Evolutionary conservation across 64 coral and sea anemone genomes (phyloP).

Genomic region (Montipora capricornis): DNA sequence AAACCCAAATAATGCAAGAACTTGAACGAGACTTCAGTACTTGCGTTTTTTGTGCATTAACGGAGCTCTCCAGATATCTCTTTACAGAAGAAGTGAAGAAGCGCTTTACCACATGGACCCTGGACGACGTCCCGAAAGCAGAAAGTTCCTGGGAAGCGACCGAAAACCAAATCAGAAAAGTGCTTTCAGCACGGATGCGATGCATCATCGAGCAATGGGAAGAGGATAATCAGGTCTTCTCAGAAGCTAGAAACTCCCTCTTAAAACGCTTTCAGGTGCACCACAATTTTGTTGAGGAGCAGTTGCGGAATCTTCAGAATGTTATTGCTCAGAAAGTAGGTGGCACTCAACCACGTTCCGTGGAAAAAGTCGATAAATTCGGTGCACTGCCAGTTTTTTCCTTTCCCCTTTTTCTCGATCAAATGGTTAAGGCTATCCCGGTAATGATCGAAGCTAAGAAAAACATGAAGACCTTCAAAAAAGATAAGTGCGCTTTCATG

Average conservation of each 20-base stretch:
- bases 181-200: background rate
- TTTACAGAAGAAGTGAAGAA: conserved; percentile 6
- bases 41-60: background rate
- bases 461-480: background rate
- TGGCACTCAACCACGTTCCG: background rate
- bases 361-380: no score
- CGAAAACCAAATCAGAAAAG: background rate
- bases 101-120: background rate
- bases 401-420: background rate
- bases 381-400: no score
- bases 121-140: background rate
- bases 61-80: background rate
- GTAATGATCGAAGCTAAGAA: background rate
- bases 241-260: background rate
- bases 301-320: conserved; percentile 2
- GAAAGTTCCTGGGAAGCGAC: background rate
- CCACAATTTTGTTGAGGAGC: background rate
- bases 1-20: background rate
- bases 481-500: background rate
- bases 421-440: background rate
- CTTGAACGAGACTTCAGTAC: background rate
- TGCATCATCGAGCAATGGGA: conserved; percentile 2
- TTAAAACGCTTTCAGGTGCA: background rate
- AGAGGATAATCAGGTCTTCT: conserved; percentile 32
- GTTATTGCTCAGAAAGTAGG: background rate